Conservation (phyloP, 2,113 vertebrate genomes). For the Trematocara stigmaticum region DNA sequence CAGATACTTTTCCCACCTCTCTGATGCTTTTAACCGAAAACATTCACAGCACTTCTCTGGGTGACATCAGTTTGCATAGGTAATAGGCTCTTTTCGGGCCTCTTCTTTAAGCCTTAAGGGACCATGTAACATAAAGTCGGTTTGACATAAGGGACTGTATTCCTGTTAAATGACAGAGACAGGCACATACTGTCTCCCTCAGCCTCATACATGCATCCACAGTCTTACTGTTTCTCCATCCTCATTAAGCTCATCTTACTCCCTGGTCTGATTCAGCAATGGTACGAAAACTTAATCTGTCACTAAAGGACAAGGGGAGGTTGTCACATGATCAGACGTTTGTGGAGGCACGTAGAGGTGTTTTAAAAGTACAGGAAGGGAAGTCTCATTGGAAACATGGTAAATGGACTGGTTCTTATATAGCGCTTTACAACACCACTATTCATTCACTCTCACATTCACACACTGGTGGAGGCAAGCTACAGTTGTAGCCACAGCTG, state of each 20-base stretch:
- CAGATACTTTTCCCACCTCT: background rate
- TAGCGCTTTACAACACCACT: no score
- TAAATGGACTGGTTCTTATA: no score
- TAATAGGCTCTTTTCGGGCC: conserved; percentile 32
- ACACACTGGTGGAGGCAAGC: no score
- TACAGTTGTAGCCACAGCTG: no score
- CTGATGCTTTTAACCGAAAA: background rate
- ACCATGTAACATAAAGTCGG: background rate
- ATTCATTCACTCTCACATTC: no score
- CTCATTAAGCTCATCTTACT: conserved; percentile 10
- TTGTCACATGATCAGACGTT: background rate
- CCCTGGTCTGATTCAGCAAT: conserved; percentile 20
- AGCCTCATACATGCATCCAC: background rate
- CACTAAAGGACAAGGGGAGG: background rate
- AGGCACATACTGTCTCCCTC: background rate
- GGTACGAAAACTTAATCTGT: conserved; percentile 1
- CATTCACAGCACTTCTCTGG: background rate
- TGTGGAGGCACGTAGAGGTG: background rate
- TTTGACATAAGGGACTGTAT: conserved; percentile 14
- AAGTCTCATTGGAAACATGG: background rate
- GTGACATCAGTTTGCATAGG: conserved; percentile 29
- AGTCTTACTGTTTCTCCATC: background rate
- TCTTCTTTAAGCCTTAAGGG: conserved; percentile 14
- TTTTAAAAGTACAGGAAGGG: background rate
- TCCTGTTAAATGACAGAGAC: background rate